Percentiles rank a stretch among this genome's conserved stretches.
Evolutionary conservation across 2,797 vertebrate species (phyloP).

Genomic region (Falco berigora): DNA sequence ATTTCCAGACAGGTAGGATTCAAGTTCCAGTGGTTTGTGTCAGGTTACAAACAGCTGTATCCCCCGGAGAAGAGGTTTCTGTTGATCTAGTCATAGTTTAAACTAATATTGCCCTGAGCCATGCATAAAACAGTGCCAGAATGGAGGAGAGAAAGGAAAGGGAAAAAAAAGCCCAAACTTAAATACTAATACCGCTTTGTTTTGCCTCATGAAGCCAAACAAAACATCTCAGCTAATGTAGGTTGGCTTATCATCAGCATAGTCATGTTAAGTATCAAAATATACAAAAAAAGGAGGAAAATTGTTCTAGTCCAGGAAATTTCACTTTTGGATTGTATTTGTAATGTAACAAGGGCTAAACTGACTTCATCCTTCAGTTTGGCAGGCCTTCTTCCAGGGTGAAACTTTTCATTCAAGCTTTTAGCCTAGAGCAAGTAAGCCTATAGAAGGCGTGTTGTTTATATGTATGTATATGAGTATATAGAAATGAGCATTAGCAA

Average conservation of each 20-base stretch:
- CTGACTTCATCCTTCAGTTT: conserved; percentile 9
- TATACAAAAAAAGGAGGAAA: background rate
- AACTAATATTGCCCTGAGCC: background rate
- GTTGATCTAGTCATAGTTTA: conserved; percentile 36
- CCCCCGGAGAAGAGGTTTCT: background rate
- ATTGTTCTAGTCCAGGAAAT: conserved; percentile 11
- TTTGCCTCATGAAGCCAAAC: conserved; percentile 31
- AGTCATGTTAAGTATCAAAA: conserved; percentile 32
- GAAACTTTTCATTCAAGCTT: background rate
- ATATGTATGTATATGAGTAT: background rate
- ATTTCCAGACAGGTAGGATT: background rate
- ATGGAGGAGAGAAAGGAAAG: background rate
- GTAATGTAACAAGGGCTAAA: background rate
- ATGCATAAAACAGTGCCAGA: background rate
- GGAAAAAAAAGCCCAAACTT: background rate
- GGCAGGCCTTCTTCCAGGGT: background rate
- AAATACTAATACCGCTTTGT: background rate
- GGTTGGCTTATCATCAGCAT: conserved; percentile 28
- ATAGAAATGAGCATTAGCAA: background rate
- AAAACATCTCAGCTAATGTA: conserved; percentile 32
- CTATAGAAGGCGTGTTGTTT: background rate
- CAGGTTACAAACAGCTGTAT: conserved; percentile 11
- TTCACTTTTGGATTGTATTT: background rate
- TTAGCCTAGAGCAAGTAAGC: background rate
- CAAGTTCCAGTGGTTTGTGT: background rate